Evolutionary conservation across 2,888 invertebrate species (phyloP).

Genomic region (Papilio demoleus): DNA sequence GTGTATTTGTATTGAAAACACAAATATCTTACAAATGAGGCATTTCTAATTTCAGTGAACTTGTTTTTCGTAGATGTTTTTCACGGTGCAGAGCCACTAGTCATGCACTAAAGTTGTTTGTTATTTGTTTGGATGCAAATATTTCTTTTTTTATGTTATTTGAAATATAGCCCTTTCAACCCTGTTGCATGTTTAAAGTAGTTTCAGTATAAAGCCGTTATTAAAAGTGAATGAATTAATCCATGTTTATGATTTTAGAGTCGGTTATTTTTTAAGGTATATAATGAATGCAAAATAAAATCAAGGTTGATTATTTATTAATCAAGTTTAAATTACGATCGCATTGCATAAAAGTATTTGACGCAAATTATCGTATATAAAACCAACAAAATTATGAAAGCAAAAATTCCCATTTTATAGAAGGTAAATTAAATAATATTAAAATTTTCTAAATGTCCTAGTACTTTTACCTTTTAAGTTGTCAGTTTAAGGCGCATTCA

Average conservation of each 20-base stretch:
- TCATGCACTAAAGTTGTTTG: conserved; percentile 4
- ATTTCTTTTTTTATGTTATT: too few relatives aligned
- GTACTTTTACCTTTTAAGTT: conserved; percentile 1
- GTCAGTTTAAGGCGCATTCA: neutral
- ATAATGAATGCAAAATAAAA: neutral
- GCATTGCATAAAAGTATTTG: too few relatives aligned
- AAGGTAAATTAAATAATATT: neutral
- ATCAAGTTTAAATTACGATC: neutral
- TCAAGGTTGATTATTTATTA: neutral
- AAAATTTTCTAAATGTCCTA: neutral
- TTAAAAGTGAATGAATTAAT: too few relatives aligned
- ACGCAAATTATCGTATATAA: neutral
- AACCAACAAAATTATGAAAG: neutral
- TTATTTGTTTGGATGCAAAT: conserved; percentile 1
- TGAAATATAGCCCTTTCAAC: too few relatives aligned
- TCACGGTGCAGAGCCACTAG: neutral
- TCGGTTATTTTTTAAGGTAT: neutral
- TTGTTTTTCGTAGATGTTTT: conserved; percentile 33
- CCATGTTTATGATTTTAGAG: too few relatives aligned
- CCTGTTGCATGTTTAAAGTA: too few relatives aligned
- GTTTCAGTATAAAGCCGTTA: too few relatives aligned
- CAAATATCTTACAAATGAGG: conserved; percentile 6
- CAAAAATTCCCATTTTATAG: neutral
- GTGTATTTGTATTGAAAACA: neutral
- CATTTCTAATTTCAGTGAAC: conserved; percentile 28